Base-by-base conservation (phyloP, 2,797 vertebrate genomes). In the Spinus pinus region DNA sequence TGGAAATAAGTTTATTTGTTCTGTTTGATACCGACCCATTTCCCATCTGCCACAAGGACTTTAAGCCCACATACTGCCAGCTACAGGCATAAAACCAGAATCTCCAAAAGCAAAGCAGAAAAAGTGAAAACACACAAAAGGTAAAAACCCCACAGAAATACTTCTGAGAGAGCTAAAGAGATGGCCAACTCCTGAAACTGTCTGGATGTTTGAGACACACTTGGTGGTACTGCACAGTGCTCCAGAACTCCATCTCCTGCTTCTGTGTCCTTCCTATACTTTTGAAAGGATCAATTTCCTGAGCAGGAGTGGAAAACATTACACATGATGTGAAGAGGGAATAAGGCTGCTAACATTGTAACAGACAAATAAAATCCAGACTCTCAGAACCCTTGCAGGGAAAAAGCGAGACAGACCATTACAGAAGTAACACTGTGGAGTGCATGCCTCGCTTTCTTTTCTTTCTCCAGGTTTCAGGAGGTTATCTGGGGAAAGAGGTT, bases 261-360 rank as follows among this genome's bases (percentile, higher is more conserved):
- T 46, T 37, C 2, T 16, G 18, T 15, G 8, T 35, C 20, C 41
- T 37, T 16, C 5, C 12, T 16, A 7, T 3, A 11, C 8, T 78
- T 78, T 12, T 19, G 69, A 49, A 93, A 51, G 16, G 12, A 31
- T 3, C 23, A n/a, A 19, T 9, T 31, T 33, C 30, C 71, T 9
- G 6, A 79, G 23, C 30, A 60, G 41, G 37, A 35, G 25, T 6
- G 30, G 44, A 42, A 81, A 88, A 60, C 9, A 37, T 15, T 2
- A 22, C 0, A 1, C 1, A 1, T 6, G 16, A 42, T 2, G 2
- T 12, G 44, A 51, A 18, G 16, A 56, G 21, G 25, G 42, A 67
- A 33, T 23, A 54, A 41, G 16, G n/a, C 17, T 64, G 72, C 41
- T 49, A 56, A 47, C 7, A 17, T 0, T 31, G 15, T 2, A 42